A percentile compares a stretch with the other conserved stretches of the same genome.
Conservation (phyloP, 2,888 invertebrate genomes). For the Caenorhabditis sp. region DNA sequence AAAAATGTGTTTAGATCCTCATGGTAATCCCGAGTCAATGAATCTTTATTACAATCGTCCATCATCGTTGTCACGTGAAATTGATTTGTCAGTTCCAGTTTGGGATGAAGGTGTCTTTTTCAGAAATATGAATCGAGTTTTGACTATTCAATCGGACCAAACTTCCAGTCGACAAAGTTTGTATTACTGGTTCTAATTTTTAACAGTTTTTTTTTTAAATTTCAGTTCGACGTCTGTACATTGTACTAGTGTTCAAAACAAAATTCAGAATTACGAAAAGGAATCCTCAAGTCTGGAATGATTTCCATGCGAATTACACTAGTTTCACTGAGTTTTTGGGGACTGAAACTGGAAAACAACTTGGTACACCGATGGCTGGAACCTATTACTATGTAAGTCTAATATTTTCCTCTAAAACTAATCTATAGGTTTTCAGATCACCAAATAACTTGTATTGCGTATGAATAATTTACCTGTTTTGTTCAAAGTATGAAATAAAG, state of each 20-base stretch:
- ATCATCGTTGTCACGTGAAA: slow-evolving; percentile 53
- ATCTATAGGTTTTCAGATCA: neutral
- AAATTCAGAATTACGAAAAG: slow-evolving; percentile 50
- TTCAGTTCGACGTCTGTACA: slow-evolving; percentile 59
- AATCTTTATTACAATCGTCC: slow-evolving; percentile 62
- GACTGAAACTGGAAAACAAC: slow-evolving; percentile 56
- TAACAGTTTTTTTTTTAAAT: neutral
- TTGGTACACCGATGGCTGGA: slow-evolving; percentile 56
- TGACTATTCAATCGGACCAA: slow-evolving; percentile 61
- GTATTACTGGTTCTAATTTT: neutral
- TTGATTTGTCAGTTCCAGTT: slow-evolving; percentile 53
- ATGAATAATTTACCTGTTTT: too few species aligned
- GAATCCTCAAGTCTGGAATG: slow-evolving; percentile 55
- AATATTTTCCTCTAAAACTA: neutral
- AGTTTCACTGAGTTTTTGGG: slow-evolving; percentile 58
- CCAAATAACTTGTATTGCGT: neutral
- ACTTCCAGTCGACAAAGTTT: slow-evolving; percentile 52
- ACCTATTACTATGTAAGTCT: slow-evolving; percentile 52
- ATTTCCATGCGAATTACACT: slow-evolving; percentile 60
- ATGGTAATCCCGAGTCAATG: slow-evolving; percentile 63
- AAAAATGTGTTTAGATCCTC: slow-evolving; percentile 48
- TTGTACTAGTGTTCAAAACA: slow-evolving; percentile 61
- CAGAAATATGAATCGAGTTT: slow-evolving; percentile 59
- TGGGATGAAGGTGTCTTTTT: slow-evolving; percentile 65
- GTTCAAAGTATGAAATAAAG: too few species aligned